Percentiles rank a stretch among this genome's conserved stretches.
These are phyloP conservation scores for Colinus virginianus DNA, from an alignment of 2,113 vertebrate species.

Conservation along the genomic window DNA sequence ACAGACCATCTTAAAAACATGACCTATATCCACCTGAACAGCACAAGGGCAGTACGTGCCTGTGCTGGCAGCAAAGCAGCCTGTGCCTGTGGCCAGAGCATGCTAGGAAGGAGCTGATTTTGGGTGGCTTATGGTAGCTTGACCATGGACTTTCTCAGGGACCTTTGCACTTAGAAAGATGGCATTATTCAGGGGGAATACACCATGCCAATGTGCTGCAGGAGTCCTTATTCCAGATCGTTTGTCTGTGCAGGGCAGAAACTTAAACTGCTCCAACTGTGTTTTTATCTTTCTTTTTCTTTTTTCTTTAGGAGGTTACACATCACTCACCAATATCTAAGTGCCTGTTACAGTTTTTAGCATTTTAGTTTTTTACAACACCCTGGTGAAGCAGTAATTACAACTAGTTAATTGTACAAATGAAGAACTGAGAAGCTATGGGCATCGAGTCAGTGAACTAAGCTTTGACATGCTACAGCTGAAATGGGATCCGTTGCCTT, in stretches of 20 bases:
- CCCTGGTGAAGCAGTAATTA: background rate
- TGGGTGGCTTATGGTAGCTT: background rate
- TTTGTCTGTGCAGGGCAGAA: background rate
- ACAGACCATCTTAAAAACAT: background rate
- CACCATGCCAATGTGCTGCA: accelerated
- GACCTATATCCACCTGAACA: background rate
- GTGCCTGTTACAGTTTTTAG: background rate
- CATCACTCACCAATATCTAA: background rate
- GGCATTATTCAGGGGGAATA: background rate
- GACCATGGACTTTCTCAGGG: background rate
- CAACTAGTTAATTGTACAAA: background rate
- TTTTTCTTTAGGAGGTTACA: background rate
- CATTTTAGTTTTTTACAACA: background rate
- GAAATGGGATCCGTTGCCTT: background rate
- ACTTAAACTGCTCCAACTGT: background rate
- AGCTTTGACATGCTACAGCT: background rate
- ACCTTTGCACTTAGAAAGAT: background rate
- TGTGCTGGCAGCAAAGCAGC: background rate
- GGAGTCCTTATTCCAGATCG: background rate
- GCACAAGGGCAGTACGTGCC: background rate
- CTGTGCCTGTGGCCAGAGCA: background rate
- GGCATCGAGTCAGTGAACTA: background rate
- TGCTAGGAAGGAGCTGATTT: background rate
- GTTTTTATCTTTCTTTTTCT: background rate
- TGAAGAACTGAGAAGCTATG: background rate